Percentiles rank a stretch among this genome's conserved stretches.
These are phyloP conservation scores for Riparia riparia DNA, from an alignment of 2,113 vertebrate genomes.

Conservation along the genomic window DNA sequence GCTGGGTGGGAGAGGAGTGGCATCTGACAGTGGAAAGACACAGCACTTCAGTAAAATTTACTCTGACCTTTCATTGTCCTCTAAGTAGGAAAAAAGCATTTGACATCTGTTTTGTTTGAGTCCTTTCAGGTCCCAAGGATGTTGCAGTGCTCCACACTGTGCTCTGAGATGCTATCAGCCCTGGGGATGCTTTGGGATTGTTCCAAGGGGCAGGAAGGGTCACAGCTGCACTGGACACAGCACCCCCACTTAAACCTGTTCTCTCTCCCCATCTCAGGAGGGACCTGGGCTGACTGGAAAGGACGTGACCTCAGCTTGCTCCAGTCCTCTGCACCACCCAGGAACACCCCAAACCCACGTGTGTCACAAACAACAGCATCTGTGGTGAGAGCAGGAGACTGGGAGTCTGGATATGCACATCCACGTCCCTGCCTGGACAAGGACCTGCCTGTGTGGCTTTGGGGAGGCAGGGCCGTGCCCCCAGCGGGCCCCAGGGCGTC, in stretches of 20 bases:
- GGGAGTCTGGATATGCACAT: neutral
- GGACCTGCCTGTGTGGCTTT: neutral
- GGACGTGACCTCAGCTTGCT: neutral
- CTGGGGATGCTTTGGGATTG: neutral
- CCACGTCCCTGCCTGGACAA: neutral
- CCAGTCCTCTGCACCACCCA: neutral
- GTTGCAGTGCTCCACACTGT: neutral
- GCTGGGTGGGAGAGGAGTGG: neutral
- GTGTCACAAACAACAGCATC: neutral
- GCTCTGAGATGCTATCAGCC: neutral
- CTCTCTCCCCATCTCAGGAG: neutral
- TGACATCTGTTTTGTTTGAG: neutral
- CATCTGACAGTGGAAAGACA: neutral
- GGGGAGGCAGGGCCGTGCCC: neutral
- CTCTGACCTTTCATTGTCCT: neutral
- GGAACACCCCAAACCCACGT: neutral
- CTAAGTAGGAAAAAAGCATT: neutral
- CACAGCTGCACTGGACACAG: neutral
- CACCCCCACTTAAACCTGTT: accelerated
- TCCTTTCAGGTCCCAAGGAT: neutral
- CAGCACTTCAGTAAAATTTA: neutral
- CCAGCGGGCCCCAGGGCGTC: accelerated
- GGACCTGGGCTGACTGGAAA: neutral
- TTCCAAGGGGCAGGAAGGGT: neutral
- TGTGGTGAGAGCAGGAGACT: slow-evolving; percentile 30